phyloP scores from a whole-genome alignment of 2,888 invertebrate species.

The Amitus sp. region DNA sequence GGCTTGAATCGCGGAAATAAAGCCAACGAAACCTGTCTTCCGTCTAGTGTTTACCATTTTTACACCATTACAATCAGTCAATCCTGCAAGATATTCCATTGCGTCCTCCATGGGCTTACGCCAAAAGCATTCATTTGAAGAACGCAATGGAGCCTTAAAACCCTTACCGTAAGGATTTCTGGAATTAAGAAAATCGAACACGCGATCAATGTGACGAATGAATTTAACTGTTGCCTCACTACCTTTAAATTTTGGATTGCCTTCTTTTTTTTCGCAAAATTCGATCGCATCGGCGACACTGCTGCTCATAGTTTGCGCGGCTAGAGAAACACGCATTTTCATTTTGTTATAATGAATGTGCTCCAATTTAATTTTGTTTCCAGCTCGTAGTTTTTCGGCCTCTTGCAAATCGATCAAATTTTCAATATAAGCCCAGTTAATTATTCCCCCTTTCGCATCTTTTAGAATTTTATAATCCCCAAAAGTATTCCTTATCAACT shows the following conservation, averaged over 20 bases:
- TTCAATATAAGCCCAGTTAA: constrained; percentile 4
- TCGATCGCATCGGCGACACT: constrained; percentile 15
- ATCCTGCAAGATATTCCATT: not conserved
- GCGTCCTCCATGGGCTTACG: not conserved
- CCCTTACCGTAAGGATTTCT: constrained; percentile 34
- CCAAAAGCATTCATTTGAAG: not conserved
- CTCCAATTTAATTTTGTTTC: constrained; percentile 16
- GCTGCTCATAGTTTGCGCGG: constrained; percentile 41
- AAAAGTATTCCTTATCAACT: constrained; percentile 16
- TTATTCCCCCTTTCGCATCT: not conserved
- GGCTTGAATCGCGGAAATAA: not conserved
- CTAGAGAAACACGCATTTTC: constrained; percentile 44
- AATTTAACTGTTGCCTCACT: constrained; percentile 39
- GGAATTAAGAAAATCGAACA: constrained; percentile 45
- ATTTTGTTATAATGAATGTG: constrained; percentile 30
- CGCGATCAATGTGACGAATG: constrained; percentile 35
- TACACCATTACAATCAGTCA: not conserved
- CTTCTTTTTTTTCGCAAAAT: constrained; percentile 13
- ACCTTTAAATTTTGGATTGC: constrained; percentile 26
- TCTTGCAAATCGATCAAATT: constrained; percentile 6
- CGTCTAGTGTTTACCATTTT: not conserved
- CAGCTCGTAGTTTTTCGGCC: constrained; percentile 18
- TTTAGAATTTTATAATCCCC: constrained; percentile 6
- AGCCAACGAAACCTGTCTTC: not conserved
- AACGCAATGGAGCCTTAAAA: constrained; percentile 8